Percentiles rank a stretch among this genome's conserved stretches.
phyloP scores from a whole-genome alignment of 2,888 invertebrate species.

The Elegia similella region DNA sequence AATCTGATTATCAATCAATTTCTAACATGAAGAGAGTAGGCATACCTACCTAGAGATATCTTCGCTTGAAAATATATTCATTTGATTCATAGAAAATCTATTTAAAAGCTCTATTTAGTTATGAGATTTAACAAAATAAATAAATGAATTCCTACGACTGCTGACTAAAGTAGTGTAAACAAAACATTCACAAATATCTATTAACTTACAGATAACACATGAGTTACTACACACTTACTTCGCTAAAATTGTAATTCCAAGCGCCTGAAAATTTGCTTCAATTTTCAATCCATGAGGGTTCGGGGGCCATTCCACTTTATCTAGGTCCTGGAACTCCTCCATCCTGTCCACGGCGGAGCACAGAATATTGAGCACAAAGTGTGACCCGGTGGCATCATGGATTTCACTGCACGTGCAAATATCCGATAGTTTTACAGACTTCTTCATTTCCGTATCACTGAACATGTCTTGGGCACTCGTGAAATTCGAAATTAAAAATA shows the following conservation, averaged over 20 bases:
- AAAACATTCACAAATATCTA: too few relatives aligned
- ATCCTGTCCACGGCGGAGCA: constrained; percentile 66
- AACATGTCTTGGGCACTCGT: constrained; percentile 44
- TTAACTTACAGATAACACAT: not conserved
- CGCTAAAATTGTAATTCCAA: constrained; percentile 64
- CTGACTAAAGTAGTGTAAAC: too few relatives aligned
- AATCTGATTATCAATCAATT: too few relatives aligned
- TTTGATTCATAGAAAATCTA: too few relatives aligned
- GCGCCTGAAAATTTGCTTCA: constrained; percentile 64
- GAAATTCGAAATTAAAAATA: constrained; percentile 50
- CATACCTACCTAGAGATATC: too few relatives aligned
- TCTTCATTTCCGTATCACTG: constrained; percentile 30
- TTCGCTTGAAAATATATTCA: too few relatives aligned
- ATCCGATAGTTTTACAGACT: constrained; percentile 59
- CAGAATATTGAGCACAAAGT: constrained; percentile 69
- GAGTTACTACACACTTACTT: constrained; percentile 54
- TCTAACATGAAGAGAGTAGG: too few relatives aligned
- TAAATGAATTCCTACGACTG: too few relatives aligned
- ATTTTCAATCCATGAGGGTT: constrained; percentile 70
- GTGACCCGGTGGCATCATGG: constrained; percentile 59
- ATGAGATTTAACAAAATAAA: too few relatives aligned
- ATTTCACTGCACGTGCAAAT: constrained; percentile 76
- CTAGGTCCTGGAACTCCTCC: constrained; percentile 61
- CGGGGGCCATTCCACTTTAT: constrained; percentile 71
- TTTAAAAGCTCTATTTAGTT: too few relatives aligned